A percentile compares a stretch with the other conserved stretches of the same genome.
Conservation (phyloP, 2,797 vertebrate genomes). For the Molossus molossus region DNA sequence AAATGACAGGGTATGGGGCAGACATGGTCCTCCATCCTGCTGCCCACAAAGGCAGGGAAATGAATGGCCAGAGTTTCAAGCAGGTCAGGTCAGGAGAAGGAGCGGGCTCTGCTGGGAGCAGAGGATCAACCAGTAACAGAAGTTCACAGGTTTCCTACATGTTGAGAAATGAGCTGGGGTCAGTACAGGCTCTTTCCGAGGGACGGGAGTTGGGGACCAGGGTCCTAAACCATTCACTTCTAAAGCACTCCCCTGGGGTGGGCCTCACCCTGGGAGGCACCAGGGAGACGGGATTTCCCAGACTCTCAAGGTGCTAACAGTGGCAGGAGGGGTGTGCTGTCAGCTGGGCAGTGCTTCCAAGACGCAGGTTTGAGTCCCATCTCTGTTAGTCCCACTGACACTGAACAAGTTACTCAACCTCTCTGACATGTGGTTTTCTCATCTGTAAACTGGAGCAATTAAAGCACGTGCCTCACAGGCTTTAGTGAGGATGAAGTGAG, state of each 20-base stretch:
- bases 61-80: neutral
- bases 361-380: neutral
- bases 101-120: neutral
- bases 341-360: neutral
- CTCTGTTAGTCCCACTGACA: neutral
- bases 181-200: neutral
- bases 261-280: neutral
- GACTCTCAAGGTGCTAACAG: neutral
- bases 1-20: fast-evolving
- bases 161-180: neutral
- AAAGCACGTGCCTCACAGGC: neutral
- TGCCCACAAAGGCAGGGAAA: neutral
- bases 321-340: neutral
- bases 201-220: neutral
- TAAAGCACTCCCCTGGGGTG: neutral
- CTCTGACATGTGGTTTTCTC: neutral
- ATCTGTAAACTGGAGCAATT: neutral
- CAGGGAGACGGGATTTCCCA: neutral
- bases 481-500: neutral
- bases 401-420: neutral
- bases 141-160: neutral
- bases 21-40: neutral
- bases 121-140: neutral
- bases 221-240: no score
- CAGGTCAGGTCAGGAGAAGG: neutral